Conservation (phyloP, 2,797 vertebrate genomes). For the Morus bassanus region DNA sequence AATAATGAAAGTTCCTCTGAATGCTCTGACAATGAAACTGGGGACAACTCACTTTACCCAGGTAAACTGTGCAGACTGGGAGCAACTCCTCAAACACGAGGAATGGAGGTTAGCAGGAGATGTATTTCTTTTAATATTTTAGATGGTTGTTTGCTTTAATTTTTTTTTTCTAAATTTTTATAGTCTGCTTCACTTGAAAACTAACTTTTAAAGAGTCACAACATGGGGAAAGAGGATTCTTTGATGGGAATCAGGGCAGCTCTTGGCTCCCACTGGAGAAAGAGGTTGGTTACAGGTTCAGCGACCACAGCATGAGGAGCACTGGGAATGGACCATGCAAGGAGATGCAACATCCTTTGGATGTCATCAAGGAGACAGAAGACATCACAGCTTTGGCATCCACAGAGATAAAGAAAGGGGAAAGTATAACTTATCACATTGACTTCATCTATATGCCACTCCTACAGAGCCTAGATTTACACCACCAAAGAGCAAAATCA, state of each 20-base stretch:
- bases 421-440: neutral
- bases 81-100: neutral
- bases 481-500: neutral
- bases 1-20: constrained; percentile 1
- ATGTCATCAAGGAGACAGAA: neutral
- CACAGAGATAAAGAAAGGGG: neutral
- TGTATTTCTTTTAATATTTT: neutral
- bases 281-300: neutral
- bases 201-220: neutral
- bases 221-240: neutral
- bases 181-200: neutral
- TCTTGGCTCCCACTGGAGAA: neutral
- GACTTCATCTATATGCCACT: neutral
- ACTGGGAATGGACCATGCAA: neutral
- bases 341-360: neutral
- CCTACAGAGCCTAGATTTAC: neutral
- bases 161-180: neutral
- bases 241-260: neutral
- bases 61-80: neutral
- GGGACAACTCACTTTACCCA: constrained; percentile 51
- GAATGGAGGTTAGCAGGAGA: neutral
- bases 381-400: neutral
- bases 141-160: neutral
- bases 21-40: constrained; percentile 2
- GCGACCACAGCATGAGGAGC: neutral